phyloP scores from a whole-genome alignment of 2,797 vertebrate genomes.

The Holocentrus rufus region DNA sequence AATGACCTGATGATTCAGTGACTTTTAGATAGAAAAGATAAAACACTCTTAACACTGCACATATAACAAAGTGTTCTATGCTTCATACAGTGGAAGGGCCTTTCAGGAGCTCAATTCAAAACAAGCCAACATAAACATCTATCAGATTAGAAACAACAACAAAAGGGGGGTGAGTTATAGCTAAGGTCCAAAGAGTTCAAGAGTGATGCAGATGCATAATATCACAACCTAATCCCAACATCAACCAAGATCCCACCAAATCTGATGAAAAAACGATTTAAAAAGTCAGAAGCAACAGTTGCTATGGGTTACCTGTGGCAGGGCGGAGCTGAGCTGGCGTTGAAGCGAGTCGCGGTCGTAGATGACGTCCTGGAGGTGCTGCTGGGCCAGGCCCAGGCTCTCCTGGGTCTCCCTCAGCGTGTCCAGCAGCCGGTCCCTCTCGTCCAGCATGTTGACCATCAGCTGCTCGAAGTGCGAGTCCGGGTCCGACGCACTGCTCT shows the following conservation, averaged over 20 bases:
- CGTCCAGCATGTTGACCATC: slow-evolving; percentile 99
- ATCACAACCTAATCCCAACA: background rate
- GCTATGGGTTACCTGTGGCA: slow-evolving; percentile 89
- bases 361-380: slow-evolving; percentile 96
- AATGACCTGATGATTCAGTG: slow-evolving; percentile 18
- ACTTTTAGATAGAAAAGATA: background rate
- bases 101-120: background rate
- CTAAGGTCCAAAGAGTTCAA: background rate
- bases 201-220: background rate
- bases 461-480: slow-evolving; percentile 99
- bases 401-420: slow-evolving; percentile 97
- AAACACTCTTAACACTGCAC: background rate
- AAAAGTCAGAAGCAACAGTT: background rate
- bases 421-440: slow-evolving; percentile 96
- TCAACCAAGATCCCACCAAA: too few relatives aligned
- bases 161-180: background rate
- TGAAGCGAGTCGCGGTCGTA: slow-evolving; percentile 97
- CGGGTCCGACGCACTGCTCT: slow-evolving; percentile 95
- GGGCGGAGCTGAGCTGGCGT: slow-evolving; percentile 95
- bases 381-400: slow-evolving; percentile 93
- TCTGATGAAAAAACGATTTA: too few relatives aligned
- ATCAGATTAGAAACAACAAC: background rate
- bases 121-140: background rate
- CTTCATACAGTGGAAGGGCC: slow-evolving; percentile 3
- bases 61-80: background rate